Conservation (phyloP, 2,113 vertebrate genomes). For the Maccullochella peelii region DNA sequence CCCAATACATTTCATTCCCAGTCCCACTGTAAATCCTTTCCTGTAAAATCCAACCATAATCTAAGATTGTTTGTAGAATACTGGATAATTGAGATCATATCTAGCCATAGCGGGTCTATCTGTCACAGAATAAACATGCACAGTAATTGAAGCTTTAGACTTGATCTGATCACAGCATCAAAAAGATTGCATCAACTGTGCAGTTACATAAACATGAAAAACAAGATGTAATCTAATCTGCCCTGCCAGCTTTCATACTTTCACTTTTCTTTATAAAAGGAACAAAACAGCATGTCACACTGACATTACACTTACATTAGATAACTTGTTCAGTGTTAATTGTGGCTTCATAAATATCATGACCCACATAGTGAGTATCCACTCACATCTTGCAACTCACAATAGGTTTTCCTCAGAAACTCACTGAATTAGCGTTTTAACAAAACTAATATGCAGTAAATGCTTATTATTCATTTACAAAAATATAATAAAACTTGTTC, state of each 20-base stretch:
- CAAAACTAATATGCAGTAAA: not conserved
- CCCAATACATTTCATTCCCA: not conserved
- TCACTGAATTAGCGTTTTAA: not conserved
- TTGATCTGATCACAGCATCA: slow-evolving; percentile 42
- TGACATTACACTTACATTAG: not conserved
- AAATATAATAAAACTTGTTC: not conserved
- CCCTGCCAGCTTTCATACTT: not conserved
- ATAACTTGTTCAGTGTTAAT: not conserved
- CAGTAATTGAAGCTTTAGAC: slow-evolving; percentile 42
- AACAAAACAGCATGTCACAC: slow-evolving; percentile 3
- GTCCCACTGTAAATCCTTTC: slow-evolving; percentile 31
- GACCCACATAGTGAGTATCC: not conserved
- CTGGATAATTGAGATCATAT: slow-evolving; percentile 33
- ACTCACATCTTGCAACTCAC: not conserved
- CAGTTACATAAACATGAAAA: slow-evolving; percentile 48
- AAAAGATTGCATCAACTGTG: slow-evolving; percentile 31
- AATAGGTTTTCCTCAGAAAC: not conserved
- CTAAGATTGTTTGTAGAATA: slow-evolving; percentile 29
- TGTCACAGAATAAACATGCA: slow-evolving; percentile 22
- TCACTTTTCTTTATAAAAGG: not conserved
- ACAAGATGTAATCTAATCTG: slow-evolving; percentile 29
- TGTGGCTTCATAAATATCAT: not conserved
- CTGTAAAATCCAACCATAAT: slow-evolving; percentile 44
- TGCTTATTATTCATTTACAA: not conserved
- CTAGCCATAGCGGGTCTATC: not conserved